These are phyloP conservation scores for Ascaphus truei DNA, from an alignment of 2,113 vertebrate genomes.

Conservation along the genomic window DNA sequence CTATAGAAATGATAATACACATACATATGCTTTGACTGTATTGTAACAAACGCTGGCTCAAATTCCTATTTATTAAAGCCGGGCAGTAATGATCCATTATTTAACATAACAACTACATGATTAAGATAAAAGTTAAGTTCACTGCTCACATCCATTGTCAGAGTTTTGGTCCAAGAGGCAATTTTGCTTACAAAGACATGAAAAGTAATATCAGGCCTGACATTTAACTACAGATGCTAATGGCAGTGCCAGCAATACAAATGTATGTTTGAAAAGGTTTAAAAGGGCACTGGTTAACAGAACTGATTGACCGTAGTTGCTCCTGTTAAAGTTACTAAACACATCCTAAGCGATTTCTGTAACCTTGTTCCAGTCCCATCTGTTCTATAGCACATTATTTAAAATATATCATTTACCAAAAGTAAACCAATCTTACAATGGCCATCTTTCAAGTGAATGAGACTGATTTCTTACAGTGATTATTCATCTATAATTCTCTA, in stretches of 20 bases:
- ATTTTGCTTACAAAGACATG: slow-evolving; percentile 19
- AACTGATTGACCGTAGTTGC: slow-evolving; percentile 18
- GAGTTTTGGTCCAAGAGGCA: background rate
- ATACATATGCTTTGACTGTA: too few relatives aligned
- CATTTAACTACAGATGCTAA: slow-evolving; percentile 28
- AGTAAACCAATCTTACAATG: slow-evolving; percentile 32
- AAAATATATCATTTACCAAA: slow-evolving; percentile 21
- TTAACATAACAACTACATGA: background rate
- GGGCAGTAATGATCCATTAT: background rate
- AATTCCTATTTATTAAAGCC: background rate
- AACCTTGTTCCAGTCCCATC: slow-evolving; percentile 24
- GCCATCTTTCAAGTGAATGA: slow-evolving; percentile 25
- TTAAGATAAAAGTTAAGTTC: background rate
- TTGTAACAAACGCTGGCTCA: background rate
- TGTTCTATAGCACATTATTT: background rate
- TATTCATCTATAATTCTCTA: slow-evolving; percentile 12
- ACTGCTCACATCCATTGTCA: background rate
- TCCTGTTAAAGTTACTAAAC: slow-evolving; percentile 20
- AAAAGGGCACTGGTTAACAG: slow-evolving; percentile 24
- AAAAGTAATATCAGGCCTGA: background rate
- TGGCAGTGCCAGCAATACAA: background rate
- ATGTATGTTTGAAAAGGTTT: slow-evolving; percentile 31
- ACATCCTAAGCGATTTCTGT: background rate
- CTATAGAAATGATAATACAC: too few relatives aligned
- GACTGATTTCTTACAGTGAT: background rate